These are phyloP conservation scores for Phoeniculus purpureus DNA, from an alignment of 2,797 vertebrate genomes.

Conservation along the genomic window DNA sequence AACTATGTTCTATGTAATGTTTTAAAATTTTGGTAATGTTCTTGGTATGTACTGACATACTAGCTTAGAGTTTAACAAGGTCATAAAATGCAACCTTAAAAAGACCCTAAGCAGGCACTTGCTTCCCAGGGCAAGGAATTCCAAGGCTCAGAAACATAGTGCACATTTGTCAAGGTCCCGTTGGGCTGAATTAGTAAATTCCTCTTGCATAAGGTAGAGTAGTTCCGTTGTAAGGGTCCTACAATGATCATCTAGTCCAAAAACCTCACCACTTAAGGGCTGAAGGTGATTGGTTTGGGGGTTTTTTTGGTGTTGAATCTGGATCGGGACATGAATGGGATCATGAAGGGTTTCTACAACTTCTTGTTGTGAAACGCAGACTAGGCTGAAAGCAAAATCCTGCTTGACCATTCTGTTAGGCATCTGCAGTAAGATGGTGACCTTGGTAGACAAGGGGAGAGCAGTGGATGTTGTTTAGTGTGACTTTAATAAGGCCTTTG, in stretches of 20 bases:
- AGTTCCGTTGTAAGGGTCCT: background rate
- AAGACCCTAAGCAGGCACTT: background rate
- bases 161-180: background rate
- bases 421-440: background rate
- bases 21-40: background rate
- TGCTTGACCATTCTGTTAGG: background rate
- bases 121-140: background rate
- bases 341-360: background rate
- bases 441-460: background rate
- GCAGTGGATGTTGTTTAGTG: background rate
- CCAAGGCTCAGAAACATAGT: background rate
- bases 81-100: background rate
- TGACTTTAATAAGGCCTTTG: background rate
- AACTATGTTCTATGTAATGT: background rate
- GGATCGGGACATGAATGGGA: background rate
- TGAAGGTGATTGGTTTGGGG: background rate
- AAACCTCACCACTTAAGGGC: background rate
- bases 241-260: background rate
- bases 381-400: background rate
- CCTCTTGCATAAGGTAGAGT: background rate
- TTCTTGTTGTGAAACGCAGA: background rate
- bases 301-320: background rate
- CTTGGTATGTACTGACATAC: background rate
- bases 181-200: background rate
- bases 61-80: background rate